Conservation (phyloP, 2,797 vertebrate species). For the Scomberomorus guttatus region DNA sequence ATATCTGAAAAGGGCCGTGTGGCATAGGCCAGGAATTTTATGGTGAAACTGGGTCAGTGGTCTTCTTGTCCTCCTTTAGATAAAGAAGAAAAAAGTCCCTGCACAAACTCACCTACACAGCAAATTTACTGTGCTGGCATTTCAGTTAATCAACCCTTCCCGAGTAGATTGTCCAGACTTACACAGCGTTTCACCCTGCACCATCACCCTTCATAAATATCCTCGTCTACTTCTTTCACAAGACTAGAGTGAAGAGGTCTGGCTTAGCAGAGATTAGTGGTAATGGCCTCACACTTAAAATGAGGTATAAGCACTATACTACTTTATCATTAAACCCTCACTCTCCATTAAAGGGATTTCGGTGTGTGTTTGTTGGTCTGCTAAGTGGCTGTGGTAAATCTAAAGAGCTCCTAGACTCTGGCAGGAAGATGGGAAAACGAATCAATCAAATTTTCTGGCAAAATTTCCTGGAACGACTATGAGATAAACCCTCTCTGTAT, state of each 20-base stretch:
- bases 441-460: neutral
- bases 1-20: slow-evolving; percentile 17
- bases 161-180: slow-evolving; percentile 18
- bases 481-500: neutral
- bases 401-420: slow-evolving; percentile 30
- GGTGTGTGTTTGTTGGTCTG: slow-evolving; percentile 49
- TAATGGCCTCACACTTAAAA: slow-evolving; percentile 47
- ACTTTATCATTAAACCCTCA: slow-evolving; percentile 51
- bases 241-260: slow-evolving; percentile 31
- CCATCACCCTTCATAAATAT: slow-evolving; percentile 32
- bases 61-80: slow-evolving; percentile 34
- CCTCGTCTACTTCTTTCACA: slow-evolving; percentile 38
- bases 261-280: slow-evolving; percentile 50
- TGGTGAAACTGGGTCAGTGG: slow-evolving; percentile 47
- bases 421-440: neutral
- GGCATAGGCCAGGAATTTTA: slow-evolving; percentile 23
- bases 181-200: neutral
- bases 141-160: slow-evolving; percentile 31
- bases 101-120: slow-evolving; percentile 20
- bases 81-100: slow-evolving; percentile 14
- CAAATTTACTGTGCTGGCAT: neutral
- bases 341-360: slow-evolving; percentile 32
- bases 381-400: slow-evolving; percentile 40
- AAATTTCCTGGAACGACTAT: neutral
- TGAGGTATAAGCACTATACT: slow-evolving; percentile 24